Evolutionary conservation across 2,113 vertebrate genomes (phyloP), one percentile per base, ranked within the genome.

Genomic region (Ginglymostoma cirratum): DNA sequence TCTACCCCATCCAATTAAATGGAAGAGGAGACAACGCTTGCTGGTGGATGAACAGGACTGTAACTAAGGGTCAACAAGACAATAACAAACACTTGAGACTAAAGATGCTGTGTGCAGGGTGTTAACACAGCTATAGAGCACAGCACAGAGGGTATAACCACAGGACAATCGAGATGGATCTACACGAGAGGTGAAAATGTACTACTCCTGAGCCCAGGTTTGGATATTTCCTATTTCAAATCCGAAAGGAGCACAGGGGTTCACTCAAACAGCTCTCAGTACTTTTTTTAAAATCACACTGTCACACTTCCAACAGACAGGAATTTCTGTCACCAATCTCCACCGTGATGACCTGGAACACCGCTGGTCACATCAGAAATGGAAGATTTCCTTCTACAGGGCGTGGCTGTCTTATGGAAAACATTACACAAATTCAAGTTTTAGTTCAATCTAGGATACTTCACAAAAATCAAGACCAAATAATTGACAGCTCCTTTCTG

Each of bases 31-130:
- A 96, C 97, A 97, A 97, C 96, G 96, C 96, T 97, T 96, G 96
- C 96, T 30, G 96, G 96, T 96, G 96, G 96, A 96, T 97, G 97
- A 97, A 97, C 96, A 96, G 96, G 96, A 96, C 97, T 96, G 97
- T 96, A 97, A 96, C 97, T 97, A 97, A 97, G 97, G 97, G 96
- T 96, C 97, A 96, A 97, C 96, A 97, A 97, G 96, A 97, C 96
- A 97, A 96, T 96, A 97, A 97, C 97, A 97, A 97, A 97, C 97
- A 70, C 96, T 96, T 96, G 96, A 96, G 96, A 96, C 96, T 96
- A 96, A 97, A 97, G 96, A 96, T 96, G 96, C 96, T 96, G 96
- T 96, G 97, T 97, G 97, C 96, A 97, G 97, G 97, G 97, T 96
- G 45, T 67, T 23, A 61, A 10, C 24, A 0, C 19, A 61, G 38